Conservation (phyloP, 2,888 invertebrate genomes). For the Hecatera dysodea region DNA sequence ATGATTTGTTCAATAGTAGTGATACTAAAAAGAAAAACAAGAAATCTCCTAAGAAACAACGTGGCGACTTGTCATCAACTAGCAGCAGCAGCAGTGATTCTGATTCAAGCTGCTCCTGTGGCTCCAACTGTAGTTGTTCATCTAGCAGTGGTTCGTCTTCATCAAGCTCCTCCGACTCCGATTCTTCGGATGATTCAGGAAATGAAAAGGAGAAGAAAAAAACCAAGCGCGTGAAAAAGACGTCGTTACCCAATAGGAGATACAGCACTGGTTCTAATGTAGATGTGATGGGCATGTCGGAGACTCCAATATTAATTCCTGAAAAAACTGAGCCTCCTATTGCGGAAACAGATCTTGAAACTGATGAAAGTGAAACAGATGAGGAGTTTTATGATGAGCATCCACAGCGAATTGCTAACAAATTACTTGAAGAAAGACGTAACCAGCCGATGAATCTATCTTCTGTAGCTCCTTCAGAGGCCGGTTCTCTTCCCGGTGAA, state of each 20-base stretch:
- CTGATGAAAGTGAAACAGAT: conserved; percentile 96
- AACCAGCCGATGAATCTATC: conserved; percentile 92
- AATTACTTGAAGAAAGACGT: conserved; percentile 94
- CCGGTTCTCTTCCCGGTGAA: conserved; percentile 91
- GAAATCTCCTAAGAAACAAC: conserved; percentile 88
- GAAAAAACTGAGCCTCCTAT: conserved; percentile 92
- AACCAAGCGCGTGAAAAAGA: conserved; percentile 79
- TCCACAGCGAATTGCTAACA: conserved; percentile 94
- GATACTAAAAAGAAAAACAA: conserved; percentile 86
- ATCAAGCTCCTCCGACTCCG: conserved; percentile 90
- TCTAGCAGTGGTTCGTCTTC: conserved; percentile 93
- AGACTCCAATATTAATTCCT: conserved; percentile 85
- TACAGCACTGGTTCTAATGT: conserved; percentile 89
- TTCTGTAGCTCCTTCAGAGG: conserved; percentile 91
- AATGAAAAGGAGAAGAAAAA: conserved; percentile 86
- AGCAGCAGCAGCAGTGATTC: conserved; percentile 95
- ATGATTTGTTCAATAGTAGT: conserved; percentile 81
- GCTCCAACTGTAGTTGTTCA: conserved; percentile 96
- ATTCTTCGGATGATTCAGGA: conserved; percentile 85
- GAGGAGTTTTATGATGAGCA: conserved; percentile 97
- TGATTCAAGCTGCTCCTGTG: conserved; percentile 95
- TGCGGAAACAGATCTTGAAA: conserved; percentile 96
- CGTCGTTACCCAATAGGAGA: conserved; percentile 79
- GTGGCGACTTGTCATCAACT: conserved; percentile 92
- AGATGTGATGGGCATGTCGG: conserved; percentile 89